Base-by-base conservation (phyloP, 2,113 vertebrate species). In the Anthoscopus minutus region DNA sequence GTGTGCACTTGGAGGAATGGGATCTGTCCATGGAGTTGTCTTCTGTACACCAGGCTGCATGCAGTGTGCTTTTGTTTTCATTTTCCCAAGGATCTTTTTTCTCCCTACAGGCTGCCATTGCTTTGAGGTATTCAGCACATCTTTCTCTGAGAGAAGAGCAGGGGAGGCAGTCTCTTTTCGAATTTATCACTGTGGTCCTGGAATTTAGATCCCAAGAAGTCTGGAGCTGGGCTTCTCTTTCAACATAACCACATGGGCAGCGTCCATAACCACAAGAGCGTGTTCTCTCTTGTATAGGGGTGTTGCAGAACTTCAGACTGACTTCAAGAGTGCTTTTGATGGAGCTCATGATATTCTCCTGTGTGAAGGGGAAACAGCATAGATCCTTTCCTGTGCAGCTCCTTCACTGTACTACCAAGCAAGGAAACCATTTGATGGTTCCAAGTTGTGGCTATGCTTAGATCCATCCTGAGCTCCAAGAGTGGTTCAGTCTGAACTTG, bases 401-500 rank as follows among this genome's bases (percentile, higher is more conserved):
- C 13, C 37, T 81, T 69, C 88, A 33, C 37, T 65, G 20, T n/a
- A 9, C 25, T 37, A 1, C 56, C 33, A 31, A 33, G 23, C 28
- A 50, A 37, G 60, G 24, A 88, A 28, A 48, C 30, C 4, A 2
- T 27, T 16, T 28, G n/a, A 9, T 79, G 56, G 31, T 74, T 22
- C 37, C 18, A 18, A 30, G 27, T n/a, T 24, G 60, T 66, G 66
- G 7, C 31, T 0, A 0, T 70, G 42, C 45, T 65, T 51, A 10
- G 38, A 28, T 85, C 56, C 38, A 15, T 28, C 40, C 56, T n/a
- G 80, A 51, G 15, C 21, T 66, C 51, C 0, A 2, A 24, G 27
- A 33, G 8, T 15, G 33, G 14, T 58, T 73, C 42, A 28, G 6
- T 50, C 56, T 9, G 10, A 79, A 5, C 48, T 74, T 0, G 0